Conservation (phyloP, 2,888 invertebrate species). For the Dolomedes plantarius region DNA sequence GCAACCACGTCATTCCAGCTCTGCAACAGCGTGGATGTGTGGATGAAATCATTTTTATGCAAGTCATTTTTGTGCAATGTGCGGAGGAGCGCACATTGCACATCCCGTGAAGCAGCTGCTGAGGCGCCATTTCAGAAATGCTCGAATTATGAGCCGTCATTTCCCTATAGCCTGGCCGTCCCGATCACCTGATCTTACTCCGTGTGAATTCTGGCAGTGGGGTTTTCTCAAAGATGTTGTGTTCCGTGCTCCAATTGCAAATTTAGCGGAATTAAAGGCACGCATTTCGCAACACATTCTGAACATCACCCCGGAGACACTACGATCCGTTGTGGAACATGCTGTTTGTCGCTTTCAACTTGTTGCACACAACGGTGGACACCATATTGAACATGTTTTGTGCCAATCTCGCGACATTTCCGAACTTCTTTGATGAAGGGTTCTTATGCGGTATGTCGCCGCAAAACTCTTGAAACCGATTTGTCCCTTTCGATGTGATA, state of each 20-base stretch:
- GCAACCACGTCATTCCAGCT: conserved; percentile 15
- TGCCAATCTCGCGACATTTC: neutral
- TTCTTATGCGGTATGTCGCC: neutral
- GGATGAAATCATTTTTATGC: conserved; percentile 20
- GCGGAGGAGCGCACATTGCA: neutral
- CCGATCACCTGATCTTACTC: conserved; percentile 18
- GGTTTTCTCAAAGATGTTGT: conserved; percentile 1
- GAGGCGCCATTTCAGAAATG: conserved; percentile 13
- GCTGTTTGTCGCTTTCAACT: conserved; percentile 7
- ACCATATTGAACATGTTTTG: conserved; percentile 19
- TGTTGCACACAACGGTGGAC: neutral
- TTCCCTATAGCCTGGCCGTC: neutral
- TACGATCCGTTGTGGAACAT: conserved; percentile 6
- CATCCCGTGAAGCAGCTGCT: conserved; percentile 15
- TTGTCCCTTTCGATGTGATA: neutral
- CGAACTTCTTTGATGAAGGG: neutral
- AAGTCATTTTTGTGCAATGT: conserved; percentile 19
- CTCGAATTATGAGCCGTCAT: conserved; percentile 8
- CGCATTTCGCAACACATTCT: neutral
- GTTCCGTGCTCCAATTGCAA: conserved; percentile 14
- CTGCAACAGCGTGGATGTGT: conserved; percentile 14
- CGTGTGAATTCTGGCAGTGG: conserved; percentile 7
- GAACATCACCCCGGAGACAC: neutral
- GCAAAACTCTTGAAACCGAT: neutral
- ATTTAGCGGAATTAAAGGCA: neutral